Conservation (phyloP, 2,888 invertebrate genomes). For the Helleia helle region DNA sequence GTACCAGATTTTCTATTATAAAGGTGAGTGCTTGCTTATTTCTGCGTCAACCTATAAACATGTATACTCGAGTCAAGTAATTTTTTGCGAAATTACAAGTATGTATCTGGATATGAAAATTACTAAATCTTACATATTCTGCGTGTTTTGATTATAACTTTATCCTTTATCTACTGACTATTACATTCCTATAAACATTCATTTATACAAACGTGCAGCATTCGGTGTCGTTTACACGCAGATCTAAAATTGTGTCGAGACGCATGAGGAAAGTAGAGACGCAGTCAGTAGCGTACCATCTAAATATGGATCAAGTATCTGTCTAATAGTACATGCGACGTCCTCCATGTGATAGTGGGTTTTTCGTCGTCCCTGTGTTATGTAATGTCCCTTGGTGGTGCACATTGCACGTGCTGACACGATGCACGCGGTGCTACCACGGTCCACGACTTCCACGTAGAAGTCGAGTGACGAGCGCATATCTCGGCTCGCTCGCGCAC, state of each 20-base stretch:
- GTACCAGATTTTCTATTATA: background rate
- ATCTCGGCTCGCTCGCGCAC: constrained; percentile 41
- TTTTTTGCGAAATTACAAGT: background rate
- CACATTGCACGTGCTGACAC: constrained; percentile 48
- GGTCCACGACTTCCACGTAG: constrained; percentile 67
- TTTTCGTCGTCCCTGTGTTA: constrained; percentile 44
- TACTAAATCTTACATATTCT: constrained; percentile 15
- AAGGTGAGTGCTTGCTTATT: constrained; percentile 5
- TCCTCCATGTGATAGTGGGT: constrained; percentile 35
- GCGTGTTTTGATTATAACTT: constrained; percentile 47
- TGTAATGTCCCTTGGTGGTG: constrained; percentile 54
- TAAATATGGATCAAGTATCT: constrained; percentile 66
- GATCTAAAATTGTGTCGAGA: constrained; percentile 66
- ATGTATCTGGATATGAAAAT: background rate
- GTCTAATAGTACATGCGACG: constrained; percentile 40
- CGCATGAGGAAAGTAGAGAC: constrained; percentile 52
- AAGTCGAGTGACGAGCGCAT: constrained; percentile 38
- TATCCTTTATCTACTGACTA: constrained; percentile 25
- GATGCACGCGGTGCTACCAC: constrained; percentile 48
- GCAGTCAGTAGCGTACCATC: constrained; percentile 60
- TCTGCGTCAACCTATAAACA: background rate
- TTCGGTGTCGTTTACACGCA: constrained; percentile 64
- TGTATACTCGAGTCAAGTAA: background rate
- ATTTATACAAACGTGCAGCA: constrained; percentile 29
- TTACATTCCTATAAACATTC: constrained; percentile 28